Evolutionary conservation across 2,797 vertebrate species (phyloP).

Genomic region (Holocentrus rufus): DNA sequence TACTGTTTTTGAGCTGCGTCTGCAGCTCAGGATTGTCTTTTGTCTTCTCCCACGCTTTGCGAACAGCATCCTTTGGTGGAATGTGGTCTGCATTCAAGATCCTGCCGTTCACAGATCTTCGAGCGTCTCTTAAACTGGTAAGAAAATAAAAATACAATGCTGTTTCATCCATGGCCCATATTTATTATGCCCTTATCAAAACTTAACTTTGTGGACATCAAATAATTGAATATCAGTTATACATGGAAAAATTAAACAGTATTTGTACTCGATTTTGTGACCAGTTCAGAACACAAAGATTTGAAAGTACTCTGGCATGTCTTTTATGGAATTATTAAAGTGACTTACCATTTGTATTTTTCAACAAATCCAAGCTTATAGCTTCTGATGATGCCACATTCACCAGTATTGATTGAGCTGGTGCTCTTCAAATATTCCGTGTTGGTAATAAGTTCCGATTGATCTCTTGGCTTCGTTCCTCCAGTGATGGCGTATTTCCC

Average conservation of each 20-base stretch:
- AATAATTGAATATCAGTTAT: no score
- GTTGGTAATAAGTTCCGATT: no score
- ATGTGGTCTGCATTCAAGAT: not conserved
- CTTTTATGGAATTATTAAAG: not conserved
- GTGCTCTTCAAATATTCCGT: not conserved
- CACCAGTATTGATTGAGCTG: not conserved
- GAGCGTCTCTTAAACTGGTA: not conserved
- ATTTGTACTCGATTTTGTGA: no score
- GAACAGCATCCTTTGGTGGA: not conserved
- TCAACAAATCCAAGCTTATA: not conserved
- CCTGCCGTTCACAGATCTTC: not conserved
- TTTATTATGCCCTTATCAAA: not conserved
- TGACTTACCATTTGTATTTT: not conserved
- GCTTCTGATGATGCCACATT: not conserved
- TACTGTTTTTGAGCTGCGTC: not conserved
- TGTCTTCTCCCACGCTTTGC: not conserved
- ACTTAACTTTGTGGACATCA: no score
- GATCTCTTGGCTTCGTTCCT: not conserved
- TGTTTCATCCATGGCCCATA: not conserved
- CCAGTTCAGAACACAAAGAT: not conserved
- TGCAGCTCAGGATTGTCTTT: no score
- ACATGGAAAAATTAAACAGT: no score
- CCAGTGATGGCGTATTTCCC: not conserved
- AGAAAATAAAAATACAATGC: not conserved
- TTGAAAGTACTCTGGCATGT: no score